Conservation (phyloP, 2,797 vertebrate genomes). For the Echiichthys vipera region DNA sequence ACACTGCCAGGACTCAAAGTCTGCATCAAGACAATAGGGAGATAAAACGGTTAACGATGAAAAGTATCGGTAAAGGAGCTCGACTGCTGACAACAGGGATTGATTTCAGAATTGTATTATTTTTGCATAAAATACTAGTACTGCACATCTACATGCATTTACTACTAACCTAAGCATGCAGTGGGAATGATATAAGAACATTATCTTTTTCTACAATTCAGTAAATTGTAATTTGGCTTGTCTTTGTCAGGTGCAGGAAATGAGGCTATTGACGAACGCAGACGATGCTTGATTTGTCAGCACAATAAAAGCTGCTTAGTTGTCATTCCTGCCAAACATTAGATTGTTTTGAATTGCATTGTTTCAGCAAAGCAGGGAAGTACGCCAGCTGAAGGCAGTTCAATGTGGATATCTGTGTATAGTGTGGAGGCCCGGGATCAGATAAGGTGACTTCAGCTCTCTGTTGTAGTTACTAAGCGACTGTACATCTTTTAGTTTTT, state of each 20-base stretch:
- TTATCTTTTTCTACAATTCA: constrained; percentile 4
- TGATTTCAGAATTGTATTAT: not conserved
- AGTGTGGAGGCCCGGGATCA: not conserved
- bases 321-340: constrained; percentile 40
- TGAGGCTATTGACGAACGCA: constrained; percentile 41
- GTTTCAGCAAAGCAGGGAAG: constrained; percentile 48
- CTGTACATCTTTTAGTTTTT: not conserved
- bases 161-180: not conserved
- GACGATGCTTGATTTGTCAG: constrained; percentile 46
- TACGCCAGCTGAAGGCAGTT: constrained; percentile 11
- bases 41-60: not conserved
- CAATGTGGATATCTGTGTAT: too few relatives aligned
- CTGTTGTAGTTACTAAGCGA: constrained; percentile 1
- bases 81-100: not conserved
- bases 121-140: not conserved
- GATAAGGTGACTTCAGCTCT: constrained; percentile 20
- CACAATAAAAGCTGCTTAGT: constrained; percentile 39
- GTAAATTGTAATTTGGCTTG: not conserved
- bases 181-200: not conserved
- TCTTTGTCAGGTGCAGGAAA: constrained; percentile 49
- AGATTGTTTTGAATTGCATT: constrained; percentile 65
- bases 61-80: not conserved
- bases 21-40: not conserved
- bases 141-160: not conserved
- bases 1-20: not conserved